Percentiles rank a stretch among this genome's conserved stretches.
phyloP scores from a whole-genome alignment of 2,113 vertebrate species.

The Nothoprocta perdicaria region DNA sequence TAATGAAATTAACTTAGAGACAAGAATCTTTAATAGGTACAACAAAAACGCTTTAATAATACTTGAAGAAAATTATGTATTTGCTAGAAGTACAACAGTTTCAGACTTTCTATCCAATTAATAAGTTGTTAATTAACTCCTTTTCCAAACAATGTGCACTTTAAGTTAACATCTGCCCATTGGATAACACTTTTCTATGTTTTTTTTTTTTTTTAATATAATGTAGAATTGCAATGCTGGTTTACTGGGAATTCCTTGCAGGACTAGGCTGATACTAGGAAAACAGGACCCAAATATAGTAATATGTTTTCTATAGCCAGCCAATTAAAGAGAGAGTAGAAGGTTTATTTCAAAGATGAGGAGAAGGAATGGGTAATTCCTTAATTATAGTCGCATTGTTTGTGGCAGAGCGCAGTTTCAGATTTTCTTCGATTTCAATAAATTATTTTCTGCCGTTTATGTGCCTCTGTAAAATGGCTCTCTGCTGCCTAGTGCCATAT shows the following conservation, averaged over 20 bases:
- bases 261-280: slow-evolving; percentile 46
- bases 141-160: slow-evolving; percentile 84
- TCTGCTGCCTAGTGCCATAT: slow-evolving; percentile 43
- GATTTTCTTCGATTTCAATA: slow-evolving; percentile 44
- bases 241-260: slow-evolving; percentile 64
- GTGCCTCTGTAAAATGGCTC: slow-evolving; percentile 10
- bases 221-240: slow-evolving; percentile 23
- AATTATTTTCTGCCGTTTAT: slow-evolving; percentile 28
- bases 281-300: slow-evolving; percentile 61
- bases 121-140: slow-evolving; percentile 97
- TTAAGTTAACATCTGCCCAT: slow-evolving; percentile 84
- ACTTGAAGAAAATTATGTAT: slow-evolving; percentile 98
- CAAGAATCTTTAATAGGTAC: slow-evolving; percentile 99
- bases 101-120: slow-evolving; percentile 97
- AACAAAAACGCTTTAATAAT: slow-evolving; percentile 98
- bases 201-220: slow-evolving; percentile 7
- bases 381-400: slow-evolving; percentile 43
- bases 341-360: slow-evolving; percentile 41
- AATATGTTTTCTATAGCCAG: slow-evolving; percentile 42
- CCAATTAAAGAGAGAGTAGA: slow-evolving; percentile 43
- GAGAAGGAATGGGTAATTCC: slow-evolving; percentile 51
- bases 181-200: slow-evolving; percentile 76
- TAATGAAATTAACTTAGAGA: slow-evolving; percentile 99
- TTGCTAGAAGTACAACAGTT: slow-evolving; percentile 97
- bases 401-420: neutral